Base-by-base conservation (phyloP, 1,140 invertebrate genomes). In the Melanaphis sacchari region DNA sequence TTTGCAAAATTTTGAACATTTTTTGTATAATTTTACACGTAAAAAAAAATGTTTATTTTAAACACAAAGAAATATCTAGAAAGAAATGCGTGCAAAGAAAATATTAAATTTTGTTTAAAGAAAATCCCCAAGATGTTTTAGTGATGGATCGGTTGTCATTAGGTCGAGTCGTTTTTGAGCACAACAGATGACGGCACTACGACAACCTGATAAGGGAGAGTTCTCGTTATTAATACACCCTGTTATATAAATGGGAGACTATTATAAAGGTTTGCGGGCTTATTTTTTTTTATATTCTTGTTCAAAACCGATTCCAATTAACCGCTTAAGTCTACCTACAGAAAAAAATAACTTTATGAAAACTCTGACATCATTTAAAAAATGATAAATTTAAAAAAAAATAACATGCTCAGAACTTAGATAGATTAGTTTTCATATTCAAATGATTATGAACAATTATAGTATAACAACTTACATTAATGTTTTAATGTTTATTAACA, bases 141-240 rank as follows among this genome's bases (percentile, higher is more conserved):
- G 81, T 93, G 91, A 93, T 93, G 22, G 46, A 93, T 93, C 36
- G 91, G 18, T 93, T 84, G 91, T 52, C 76, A 85, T 93, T 93
- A 93, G 41, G 46, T 93, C 81, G 91, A 85, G 81, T 93, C 43
- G 91, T 82, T 93, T 93, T 93, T 31, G 81, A 54, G 91, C 84
- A 93, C 91, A 92, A 92, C 91, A 93, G 91, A 93, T 93, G 91
- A 93, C 91, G 91, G 91, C 91, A 93, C 21, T 93, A 93, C 91
- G 91, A 93, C 49, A 93, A 93, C 91, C 46, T 84, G 91, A 93
- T 93, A 93, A 93, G 91, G 91, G 91, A 93, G 91, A 93, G 22
- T 36, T 36, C 40, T 49, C 46, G 91, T 93, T 93, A 93, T 93
- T 93, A 93, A 93, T 93, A 93, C 91, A 85, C 91, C 24, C 76